phyloP scores from a whole-genome alignment of 1,140 invertebrate genomes.

The Lucilia sericata region DNA sequence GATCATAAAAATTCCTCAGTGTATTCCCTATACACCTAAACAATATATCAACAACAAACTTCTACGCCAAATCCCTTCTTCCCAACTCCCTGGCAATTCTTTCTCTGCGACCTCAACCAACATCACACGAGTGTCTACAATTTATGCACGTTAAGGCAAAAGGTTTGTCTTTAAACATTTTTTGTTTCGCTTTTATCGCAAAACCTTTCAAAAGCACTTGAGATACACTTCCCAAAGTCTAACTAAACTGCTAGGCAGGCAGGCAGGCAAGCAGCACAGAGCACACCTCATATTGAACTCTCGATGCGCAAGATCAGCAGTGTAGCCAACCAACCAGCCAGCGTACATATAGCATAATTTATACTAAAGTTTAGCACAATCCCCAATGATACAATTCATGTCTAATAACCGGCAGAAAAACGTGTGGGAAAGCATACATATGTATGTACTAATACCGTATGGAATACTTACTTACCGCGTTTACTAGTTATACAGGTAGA shows the following conservation, averaged over 20 bases:
- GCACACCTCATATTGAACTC: neutral
- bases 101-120: too few relatives aligned
- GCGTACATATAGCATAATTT: neutral
- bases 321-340: neutral
- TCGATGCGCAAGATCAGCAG: neutral
- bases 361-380: neutral
- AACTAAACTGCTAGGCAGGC: neutral
- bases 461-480: neutral
- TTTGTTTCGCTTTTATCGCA: neutral
- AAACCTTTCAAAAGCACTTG: slow-evolving; percentile 34
- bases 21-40: too few relatives aligned
- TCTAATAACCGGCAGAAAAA: slow-evolving; percentile 28
- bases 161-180: slow-evolving; percentile 6
- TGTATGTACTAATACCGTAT: neutral
- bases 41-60: too few relatives aligned
- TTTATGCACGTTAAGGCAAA: neutral
- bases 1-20: too few relatives aligned
- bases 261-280: neutral
- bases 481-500: slow-evolving; percentile 2
- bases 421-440: slow-evolving; percentile 24
- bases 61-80: too few relatives aligned
- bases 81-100: too few relatives aligned
- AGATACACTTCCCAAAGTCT: slow-evolving; percentile 17
- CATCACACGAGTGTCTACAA: neutral
- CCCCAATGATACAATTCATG: slow-evolving; percentile 24